Percentiles rank a stretch among this genome's conserved stretches.
Conservation (phyloP, 2,113 vertebrate genomes). For the Delphinapterus leucas region DNA sequence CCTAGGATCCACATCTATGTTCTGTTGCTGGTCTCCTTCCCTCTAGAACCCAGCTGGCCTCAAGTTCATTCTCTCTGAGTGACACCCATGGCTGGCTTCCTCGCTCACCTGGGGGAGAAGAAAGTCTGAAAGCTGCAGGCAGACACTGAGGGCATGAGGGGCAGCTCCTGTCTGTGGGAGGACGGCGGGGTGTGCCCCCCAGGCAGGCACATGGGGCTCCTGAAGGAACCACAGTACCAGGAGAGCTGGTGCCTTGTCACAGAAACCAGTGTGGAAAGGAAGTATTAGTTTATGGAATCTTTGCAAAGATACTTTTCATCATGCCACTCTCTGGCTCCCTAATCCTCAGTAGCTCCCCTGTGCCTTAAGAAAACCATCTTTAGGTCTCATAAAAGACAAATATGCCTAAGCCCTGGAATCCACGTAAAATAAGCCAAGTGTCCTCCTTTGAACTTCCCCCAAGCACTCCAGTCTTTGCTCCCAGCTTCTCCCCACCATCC, state of each 20-base stretch:
- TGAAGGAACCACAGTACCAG: not conserved
- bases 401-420: not conserved
- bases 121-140: not conserved
- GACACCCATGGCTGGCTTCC: not conserved
- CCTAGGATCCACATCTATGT: not conserved
- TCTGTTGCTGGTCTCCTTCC: not conserved
- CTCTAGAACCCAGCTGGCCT: not conserved
- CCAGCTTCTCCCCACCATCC: not conserved
- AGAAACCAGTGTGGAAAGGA: not conserved
- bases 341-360: not conserved
- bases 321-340: not conserved
- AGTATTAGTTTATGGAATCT: not conserved
- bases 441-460: not conserved
- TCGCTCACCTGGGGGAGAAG: not conserved
- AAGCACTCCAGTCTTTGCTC: not conserved
- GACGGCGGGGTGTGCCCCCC: too few species aligned
- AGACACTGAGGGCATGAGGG: too few species aligned
- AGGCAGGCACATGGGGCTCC: not conserved
- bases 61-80: not conserved
- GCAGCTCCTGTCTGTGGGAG: not conserved
- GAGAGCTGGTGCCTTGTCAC: not conserved
- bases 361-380: not conserved
- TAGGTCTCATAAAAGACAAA: not conserved
- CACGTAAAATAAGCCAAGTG: not conserved
- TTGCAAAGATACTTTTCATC: not conserved